Conservation (phyloP, 2,888 invertebrate species). For the Andrena bicolor region DNA sequence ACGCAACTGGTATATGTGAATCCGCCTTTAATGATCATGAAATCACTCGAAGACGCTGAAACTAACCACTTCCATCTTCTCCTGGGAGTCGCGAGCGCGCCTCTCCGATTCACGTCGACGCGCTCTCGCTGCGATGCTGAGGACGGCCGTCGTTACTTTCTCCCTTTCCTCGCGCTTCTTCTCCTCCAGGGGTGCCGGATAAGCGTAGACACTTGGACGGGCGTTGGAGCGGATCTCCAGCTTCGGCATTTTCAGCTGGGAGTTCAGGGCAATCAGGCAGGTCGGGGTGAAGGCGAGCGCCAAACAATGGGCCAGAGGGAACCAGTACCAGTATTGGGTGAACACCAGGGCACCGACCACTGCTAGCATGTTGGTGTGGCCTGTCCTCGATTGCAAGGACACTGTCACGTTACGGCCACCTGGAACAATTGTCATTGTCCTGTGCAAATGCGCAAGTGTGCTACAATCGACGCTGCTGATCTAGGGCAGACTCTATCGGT, state of each 20-base stretch:
- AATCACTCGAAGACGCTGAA: constrained; percentile 21
- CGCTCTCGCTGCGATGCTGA: constrained; percentile 98
- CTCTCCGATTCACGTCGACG: constrained; percentile 93
- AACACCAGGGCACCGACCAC: constrained; percentile 99
- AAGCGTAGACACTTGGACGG: constrained; percentile 97
- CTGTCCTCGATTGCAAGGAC: constrained; percentile 97
- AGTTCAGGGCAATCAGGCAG: constrained; percentile 96
- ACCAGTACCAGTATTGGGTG: constrained; percentile 99
- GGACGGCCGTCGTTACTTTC: constrained; percentile 98
- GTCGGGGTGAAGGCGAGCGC: constrained; percentile 98
- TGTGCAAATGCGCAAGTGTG: background rate
- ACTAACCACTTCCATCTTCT: constrained; percentile 95
- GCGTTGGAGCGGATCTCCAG: constrained; percentile 96
- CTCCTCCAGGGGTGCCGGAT: constrained; percentile 98
- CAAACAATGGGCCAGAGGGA: constrained; percentile 98
- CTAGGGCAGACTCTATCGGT: background rate
- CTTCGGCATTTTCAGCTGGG: constrained; percentile 96
- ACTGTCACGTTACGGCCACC: constrained; percentile 98
- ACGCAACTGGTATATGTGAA: no score
- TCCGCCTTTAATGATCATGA: no score
- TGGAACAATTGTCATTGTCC: constrained; percentile 54
- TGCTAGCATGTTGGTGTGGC: constrained; percentile 98
- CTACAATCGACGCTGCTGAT: background rate
- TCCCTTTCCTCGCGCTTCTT: constrained; percentile 99
- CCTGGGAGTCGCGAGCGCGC: constrained; percentile 87